These are phyloP conservation scores for Gadopsis bispinosus DNA, from an alignment of 2,797 vertebrate genomes.

Conservation along the genomic window DNA sequence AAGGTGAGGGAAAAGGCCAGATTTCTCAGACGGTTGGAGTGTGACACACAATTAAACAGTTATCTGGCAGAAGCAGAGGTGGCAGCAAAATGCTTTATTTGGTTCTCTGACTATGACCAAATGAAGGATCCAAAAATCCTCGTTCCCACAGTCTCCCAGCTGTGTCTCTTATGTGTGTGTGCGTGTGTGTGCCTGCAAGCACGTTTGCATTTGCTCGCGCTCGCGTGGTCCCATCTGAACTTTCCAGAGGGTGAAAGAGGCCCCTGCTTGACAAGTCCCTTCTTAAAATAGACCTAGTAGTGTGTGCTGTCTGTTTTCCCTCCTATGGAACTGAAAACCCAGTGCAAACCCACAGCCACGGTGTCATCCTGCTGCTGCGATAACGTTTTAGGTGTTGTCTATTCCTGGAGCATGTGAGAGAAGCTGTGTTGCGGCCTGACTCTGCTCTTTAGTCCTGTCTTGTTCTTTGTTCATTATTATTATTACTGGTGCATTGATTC, in stretches of 20 bases:
- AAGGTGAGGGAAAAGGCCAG: not conserved
- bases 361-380: constrained; percentile 22
- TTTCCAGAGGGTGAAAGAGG: constrained; percentile 66
- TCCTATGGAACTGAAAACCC: constrained; percentile 53
- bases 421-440: constrained; percentile 15
- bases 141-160: constrained; percentile 43
- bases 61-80: constrained; percentile 15
- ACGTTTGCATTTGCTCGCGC: constrained; percentile 24
- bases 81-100: constrained; percentile 22
- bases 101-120: constrained; percentile 29
- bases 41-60: constrained; percentile 17
- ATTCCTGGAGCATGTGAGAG: constrained; percentile 45
- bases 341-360: constrained; percentile 21
- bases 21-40: constrained; percentile 24
- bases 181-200: constrained; percentile 15
- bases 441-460: constrained; percentile 26
- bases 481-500: constrained; percentile 14
- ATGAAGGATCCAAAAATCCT: constrained; percentile 26
- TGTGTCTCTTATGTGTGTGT: constrained; percentile 26
- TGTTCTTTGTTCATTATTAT: constrained; percentile 6
- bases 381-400: constrained; percentile 62
- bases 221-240: constrained; percentile 67
- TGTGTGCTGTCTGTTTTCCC: constrained; percentile 52
- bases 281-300: constrained; percentile 70
- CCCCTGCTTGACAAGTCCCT: constrained; percentile 64